Evolutionary conservation across 2,888 invertebrate species (phyloP).

Genomic region (Sisyra terminalis): DNA sequence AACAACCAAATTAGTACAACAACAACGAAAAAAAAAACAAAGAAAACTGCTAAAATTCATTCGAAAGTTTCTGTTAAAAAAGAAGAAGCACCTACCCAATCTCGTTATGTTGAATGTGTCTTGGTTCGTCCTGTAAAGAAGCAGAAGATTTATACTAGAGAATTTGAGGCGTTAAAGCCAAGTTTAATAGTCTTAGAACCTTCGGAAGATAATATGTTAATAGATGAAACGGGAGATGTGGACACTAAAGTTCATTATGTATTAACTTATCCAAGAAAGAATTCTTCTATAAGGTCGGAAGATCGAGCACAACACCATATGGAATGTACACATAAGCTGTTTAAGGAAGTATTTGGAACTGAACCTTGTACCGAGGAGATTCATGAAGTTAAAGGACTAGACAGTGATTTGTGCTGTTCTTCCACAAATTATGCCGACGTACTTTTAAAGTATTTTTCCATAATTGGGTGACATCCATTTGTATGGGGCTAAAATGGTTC

Average conservation of each 20-base stretch:
- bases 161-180: constrained; percentile 1
- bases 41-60: too few relatives aligned
- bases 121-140: not conserved
- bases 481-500: too few relatives aligned
- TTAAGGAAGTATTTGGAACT: not conserved
- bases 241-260: not conserved
- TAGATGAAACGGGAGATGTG: not conserved
- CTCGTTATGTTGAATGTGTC: not conserved
- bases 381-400: not conserved
- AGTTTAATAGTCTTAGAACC: constrained; percentile 2
- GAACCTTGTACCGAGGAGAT: not conserved
- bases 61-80: too few relatives aligned
- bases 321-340: not conserved
- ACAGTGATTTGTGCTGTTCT: not conserved
- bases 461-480: too few relatives aligned
- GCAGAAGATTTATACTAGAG: not conserved
- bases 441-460: not conserved
- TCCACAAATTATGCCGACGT: not conserved
- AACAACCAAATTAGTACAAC: too few relatives aligned
- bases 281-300: too few relatives aligned
- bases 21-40: too few relatives aligned
- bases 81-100: not conserved
- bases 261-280: too few relatives aligned
- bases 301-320: not conserved
- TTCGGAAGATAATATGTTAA: not conserved